phyloP scores from a whole-genome alignment of 2,797 vertebrate species.

The Pangasius krempfi region DNA sequence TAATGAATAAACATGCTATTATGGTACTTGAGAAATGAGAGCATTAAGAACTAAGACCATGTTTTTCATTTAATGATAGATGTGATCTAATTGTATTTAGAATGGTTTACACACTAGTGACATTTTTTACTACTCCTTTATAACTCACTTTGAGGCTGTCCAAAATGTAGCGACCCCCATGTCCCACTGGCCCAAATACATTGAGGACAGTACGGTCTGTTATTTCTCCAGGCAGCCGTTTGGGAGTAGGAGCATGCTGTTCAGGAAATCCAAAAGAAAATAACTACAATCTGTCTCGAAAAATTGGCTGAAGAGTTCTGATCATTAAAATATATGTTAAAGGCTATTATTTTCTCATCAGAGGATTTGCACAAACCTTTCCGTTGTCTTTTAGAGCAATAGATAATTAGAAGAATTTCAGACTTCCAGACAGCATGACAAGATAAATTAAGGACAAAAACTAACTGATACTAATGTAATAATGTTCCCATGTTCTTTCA shows the following conservation, averaged over 20 bases:
- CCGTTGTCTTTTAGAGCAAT: constrained; percentile 66
- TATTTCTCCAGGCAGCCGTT: constrained; percentile 80
- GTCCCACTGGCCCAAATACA: constrained; percentile 72
- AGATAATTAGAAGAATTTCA: constrained; percentile 53
- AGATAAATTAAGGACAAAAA: background rate
- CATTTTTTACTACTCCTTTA: background rate
- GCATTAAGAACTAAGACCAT: background rate
- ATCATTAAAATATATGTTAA: constrained; percentile 45
- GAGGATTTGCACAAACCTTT: constrained; percentile 60
- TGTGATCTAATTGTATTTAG: background rate
- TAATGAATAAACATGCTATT: background rate
- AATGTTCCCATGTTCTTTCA: constrained; percentile 60
- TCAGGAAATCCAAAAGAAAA: constrained; percentile 49
- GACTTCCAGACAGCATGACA: constrained; percentile 51
- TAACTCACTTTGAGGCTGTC: constrained; percentile 82
- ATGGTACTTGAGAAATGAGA: background rate
- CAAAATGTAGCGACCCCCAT: constrained; percentile 75
- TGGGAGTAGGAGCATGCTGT: constrained; percentile 69
- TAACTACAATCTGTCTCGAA: constrained; percentile 43
- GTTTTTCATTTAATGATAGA: background rate
- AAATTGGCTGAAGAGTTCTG: constrained; percentile 39
- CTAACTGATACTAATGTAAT: background rate
- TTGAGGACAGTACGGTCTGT: constrained; percentile 84
- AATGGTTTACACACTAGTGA: background rate
- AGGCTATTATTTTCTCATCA: constrained; percentile 55